Evolutionary conservation across 2,888 invertebrate genomes (phyloP).

Genomic region (Aleiodes leptofemur): DNA sequence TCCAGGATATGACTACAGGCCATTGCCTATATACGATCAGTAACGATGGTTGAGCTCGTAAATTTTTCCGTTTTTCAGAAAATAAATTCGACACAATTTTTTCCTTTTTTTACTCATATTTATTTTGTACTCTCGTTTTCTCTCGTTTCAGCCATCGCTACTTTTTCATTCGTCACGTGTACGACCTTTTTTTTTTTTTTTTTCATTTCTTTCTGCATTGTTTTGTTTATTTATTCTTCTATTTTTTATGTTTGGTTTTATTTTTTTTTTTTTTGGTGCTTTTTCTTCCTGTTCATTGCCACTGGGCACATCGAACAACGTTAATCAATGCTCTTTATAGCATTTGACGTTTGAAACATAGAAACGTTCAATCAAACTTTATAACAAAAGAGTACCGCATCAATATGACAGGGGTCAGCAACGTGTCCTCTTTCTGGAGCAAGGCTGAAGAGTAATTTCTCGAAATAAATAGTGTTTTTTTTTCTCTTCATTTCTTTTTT

Average conservation of each 20-base stretch:
- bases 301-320: constrained; percentile 43
- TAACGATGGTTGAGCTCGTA: constrained; percentile 38
- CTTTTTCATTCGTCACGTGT: constrained; percentile 39
- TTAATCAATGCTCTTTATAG: constrained; percentile 52
- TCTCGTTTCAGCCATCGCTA: constrained; percentile 8
- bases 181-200: constrained; percentile 34
- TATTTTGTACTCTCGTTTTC: constrained; percentile 24
- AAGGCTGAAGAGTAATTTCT: constrained; percentile 13
- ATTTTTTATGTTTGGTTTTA: constrained; percentile 6
- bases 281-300: constrained; percentile 51
- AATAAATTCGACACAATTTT: constrained; percentile 55
- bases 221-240: constrained; percentile 42
- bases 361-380: constrained; percentile 15
- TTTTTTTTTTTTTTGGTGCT: constrained; percentile 31
- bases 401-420: constrained; percentile 31
- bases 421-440: constrained; percentile 18
- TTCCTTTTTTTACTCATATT: constrained; percentile 45
- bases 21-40: constrained; percentile 26
- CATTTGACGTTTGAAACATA: constrained; percentile 24
- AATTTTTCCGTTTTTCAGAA: constrained; percentile 42
- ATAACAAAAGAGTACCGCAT: constrained; percentile 34
- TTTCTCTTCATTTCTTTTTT: neutral
- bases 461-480: constrained; percentile 13
- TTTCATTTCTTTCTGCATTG: constrained; percentile 43
- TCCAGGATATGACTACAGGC: constrained; percentile 24